These are phyloP conservation scores for Pammene fasciana DNA, from an alignment of 2,888 invertebrate genomes.

Conservation along the genomic window DNA sequence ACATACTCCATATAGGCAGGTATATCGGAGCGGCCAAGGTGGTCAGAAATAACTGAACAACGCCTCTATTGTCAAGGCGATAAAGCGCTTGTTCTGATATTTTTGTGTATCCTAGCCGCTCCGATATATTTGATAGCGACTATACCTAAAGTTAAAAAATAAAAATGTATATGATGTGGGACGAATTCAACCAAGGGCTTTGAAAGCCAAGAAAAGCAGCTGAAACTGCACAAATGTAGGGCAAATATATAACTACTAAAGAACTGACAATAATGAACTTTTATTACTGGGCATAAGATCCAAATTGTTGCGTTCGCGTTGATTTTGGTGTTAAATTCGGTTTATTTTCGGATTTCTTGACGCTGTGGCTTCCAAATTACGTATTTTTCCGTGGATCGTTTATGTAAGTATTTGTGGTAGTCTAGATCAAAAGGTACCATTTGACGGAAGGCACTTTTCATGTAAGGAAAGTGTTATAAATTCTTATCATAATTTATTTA, in stretches of 20 bases:
- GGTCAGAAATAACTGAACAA: too few relatives aligned
- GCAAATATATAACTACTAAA: not conserved
- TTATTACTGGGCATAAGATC: not conserved
- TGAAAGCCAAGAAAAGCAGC: slow-evolving; percentile 9
- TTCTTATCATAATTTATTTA: too few relatives aligned
- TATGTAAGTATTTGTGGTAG: not conserved
- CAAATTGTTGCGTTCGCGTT: not conserved
- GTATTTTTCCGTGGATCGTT: not conserved
- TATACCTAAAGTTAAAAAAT: too few relatives aligned
- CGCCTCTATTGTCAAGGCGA: too few relatives aligned
- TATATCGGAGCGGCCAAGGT: too few relatives aligned
- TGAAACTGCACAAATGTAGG: slow-evolving; percentile 7
- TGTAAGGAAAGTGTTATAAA: too few relatives aligned
- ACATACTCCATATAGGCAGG: too few relatives aligned
- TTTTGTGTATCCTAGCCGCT: too few relatives aligned
- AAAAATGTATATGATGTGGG: not conserved
- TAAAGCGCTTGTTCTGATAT: too few relatives aligned
- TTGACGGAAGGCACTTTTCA: too few relatives aligned
- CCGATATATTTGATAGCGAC: too few relatives aligned
- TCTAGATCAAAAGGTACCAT: too few relatives aligned
- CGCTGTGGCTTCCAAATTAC: not conserved
- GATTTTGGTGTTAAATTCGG: slow-evolving; percentile 5
- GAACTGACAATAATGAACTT: not conserved
- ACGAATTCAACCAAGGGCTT: not conserved
- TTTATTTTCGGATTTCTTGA: slow-evolving; percentile 6